Evolutionary conservation across 2,888 invertebrate species (phyloP).

Genomic region (Emmelina monodactyla): DNA sequence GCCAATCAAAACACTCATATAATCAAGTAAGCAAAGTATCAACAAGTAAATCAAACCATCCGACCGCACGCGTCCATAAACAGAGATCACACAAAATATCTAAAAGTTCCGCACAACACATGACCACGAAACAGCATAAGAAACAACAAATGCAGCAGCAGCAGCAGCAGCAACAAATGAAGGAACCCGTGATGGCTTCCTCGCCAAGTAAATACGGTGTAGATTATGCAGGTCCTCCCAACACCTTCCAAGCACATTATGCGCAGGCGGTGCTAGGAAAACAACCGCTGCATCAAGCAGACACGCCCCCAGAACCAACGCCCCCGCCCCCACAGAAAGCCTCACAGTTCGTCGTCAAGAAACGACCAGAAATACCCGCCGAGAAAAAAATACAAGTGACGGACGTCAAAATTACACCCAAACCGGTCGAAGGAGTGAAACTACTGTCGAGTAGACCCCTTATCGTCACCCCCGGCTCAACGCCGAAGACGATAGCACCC

Average conservation of each 20-base stretch:
- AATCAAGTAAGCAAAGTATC: slow-evolving; percentile 64
- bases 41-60: slow-evolving; percentile 53
- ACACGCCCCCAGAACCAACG: slow-evolving; percentile 36
- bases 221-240: slow-evolving; percentile 45
- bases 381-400: slow-evolving; percentile 48
- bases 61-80: slow-evolving; percentile 32
- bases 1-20: slow-evolving; percentile 59
- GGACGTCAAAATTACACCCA: slow-evolving; percentile 51
- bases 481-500: slow-evolving; percentile 29
- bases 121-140: neutral
- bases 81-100: slow-evolving; percentile 31
- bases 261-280: slow-evolving; percentile 49
- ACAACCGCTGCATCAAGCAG: slow-evolving; percentile 46
- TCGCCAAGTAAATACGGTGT: slow-evolving; percentile 36
- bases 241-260: slow-evolving; percentile 56
- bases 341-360: slow-evolving; percentile 50
- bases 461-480: slow-evolving; percentile 37
- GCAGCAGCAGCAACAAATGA: slow-evolving; percentile 21
- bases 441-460: slow-evolving; percentile 50
- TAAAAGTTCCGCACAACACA: slow-evolving; percentile 18
- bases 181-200: slow-evolving; percentile 31
- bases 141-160: slow-evolving; percentile 17
- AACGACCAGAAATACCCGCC: slow-evolving; percentile 30
- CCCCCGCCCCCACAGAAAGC: slow-evolving; percentile 37
- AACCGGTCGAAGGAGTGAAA: slow-evolving; percentile 44